Evolutionary conservation across 2,797 vertebrate genomes (phyloP).

Genomic region (Hephaestus fuliginosus): DNA sequence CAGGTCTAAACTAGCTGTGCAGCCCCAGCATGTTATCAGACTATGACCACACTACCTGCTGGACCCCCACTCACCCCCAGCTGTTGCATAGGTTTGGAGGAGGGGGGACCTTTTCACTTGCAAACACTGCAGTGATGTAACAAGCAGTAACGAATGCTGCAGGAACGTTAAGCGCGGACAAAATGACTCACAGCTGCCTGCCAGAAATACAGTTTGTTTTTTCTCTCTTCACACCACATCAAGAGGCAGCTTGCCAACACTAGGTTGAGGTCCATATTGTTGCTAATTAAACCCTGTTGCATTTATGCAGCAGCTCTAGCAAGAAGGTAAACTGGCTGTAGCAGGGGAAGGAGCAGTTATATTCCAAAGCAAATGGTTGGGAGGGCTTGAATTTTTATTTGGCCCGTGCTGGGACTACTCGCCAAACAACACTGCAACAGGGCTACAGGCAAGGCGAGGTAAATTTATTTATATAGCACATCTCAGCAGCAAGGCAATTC

Average conservation of each 20-base stretch:
- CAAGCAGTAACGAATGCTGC: constrained; percentile 29
- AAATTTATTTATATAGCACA: too few relatives aligned
- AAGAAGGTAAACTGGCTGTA: constrained; percentile 22
- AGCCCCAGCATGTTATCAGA: not conserved
- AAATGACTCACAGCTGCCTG: constrained; percentile 39
- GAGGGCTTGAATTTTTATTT: constrained; percentile 25
- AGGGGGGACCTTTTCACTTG: constrained; percentile 18
- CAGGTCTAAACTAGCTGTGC: not conserved
- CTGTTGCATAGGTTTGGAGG: not conserved
- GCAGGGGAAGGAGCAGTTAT: not conserved
- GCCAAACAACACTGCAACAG: not conserved
- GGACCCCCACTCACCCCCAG: not conserved
- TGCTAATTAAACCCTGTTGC: constrained; percentile 54
- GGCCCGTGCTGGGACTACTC: not conserved
- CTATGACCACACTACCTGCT: not conserved
- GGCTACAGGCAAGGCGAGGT: not conserved
- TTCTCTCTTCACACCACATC: constrained; percentile 16
- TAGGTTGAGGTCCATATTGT: constrained; percentile 33
- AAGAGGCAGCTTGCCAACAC: constrained; percentile 49
- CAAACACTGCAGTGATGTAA: constrained; percentile 33
- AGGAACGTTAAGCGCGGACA: constrained; percentile 16
- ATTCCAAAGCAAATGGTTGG: constrained; percentile 21
- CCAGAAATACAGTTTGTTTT: constrained; percentile 27
- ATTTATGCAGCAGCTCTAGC: constrained; percentile 40
- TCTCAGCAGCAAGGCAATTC: too few relatives aligned